Evolutionary conservation across 2,888 invertebrate species (phyloP).

Genomic region (Octonoba sinensis): DNA sequence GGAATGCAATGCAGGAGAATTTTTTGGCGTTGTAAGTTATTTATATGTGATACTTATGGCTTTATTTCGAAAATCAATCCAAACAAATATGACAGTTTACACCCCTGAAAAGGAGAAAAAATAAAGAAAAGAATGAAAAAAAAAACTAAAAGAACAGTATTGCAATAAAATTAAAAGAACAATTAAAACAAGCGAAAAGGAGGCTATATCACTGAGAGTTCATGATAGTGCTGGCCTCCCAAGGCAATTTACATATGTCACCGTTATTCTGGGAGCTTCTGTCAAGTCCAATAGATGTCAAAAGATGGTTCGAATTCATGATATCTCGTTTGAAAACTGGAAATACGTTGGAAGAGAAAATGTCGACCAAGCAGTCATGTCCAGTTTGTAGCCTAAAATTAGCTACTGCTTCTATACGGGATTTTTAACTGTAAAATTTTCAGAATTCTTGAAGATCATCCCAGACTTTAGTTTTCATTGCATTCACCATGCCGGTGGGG

Average conservation of each 20-base stretch:
- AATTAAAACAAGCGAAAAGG: not conserved
- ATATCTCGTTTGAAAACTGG: no score
- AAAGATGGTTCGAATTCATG: not conserved
- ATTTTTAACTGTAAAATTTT: not conserved
- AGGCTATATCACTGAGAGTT: not conserved
- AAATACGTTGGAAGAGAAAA: no score
- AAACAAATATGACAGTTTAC: no score
- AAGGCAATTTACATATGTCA: not conserved
- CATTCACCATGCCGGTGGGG: not conserved
- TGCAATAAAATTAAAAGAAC: not conserved
- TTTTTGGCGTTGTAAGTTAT: no score
- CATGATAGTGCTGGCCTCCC: no score
- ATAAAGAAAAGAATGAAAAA: no score
- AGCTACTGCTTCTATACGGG: no score
- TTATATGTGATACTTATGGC: no score
- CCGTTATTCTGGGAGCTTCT: not conserved
- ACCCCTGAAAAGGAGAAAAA: no score
- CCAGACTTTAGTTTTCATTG: not conserved
- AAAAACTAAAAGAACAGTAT: not conserved
- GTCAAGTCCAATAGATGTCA: not conserved
- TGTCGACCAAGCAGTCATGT: not conserved
- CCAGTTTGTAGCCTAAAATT: not conserved
- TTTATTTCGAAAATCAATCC: no score
- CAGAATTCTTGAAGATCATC: not conserved
- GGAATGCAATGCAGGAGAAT: no score